Base-by-base conservation (phyloP, 1,140 invertebrate species). In the Rhynchophorus ferrugineus region DNA sequence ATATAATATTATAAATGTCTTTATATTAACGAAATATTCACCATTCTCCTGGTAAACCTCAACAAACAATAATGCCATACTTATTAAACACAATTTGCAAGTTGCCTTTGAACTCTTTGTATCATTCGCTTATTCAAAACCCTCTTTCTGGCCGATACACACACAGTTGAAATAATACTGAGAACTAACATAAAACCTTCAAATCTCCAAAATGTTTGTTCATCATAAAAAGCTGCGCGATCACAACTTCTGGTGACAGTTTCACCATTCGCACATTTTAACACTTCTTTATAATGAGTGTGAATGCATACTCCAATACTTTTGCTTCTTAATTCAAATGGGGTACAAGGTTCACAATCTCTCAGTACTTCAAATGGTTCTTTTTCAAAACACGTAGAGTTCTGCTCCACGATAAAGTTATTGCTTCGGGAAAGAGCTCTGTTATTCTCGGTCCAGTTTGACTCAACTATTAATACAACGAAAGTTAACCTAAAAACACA, bases 151-250 rank as follows among this genome's bases (percentile, higher is more conserved):
- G 63, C 51, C 22, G 57, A 48, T 13, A 69, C 65, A 60, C 58
- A 68, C 14, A 60, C 49, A 48, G 65, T 78, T 18, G 83, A 87
- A 8, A 82, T 59, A 3, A 83, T 54, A 7, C 82, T 81, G 21
- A 83, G 45, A 0, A 80, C 65, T 60, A 89, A 82, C 69, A 84
- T 83, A 53, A 82, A 78, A 9, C 76, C 76, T 64, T 91, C 83
- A 67, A 95, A 94, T 62, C 87, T 82, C 79, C 89, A 89, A 70
- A 89, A 95, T 36, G 82, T 78, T 47, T 76, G 71, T 66, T 88
- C 84, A 62, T 88, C 85, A 21, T 87, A 73, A 72, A 81, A 85
- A 13, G 76, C 79, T 11, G 83, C 79, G 56, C 72, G 74, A 56
- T 84, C 81, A 63, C 82, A 85, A 62, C 82, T 77, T 71, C 83